Evolutionary conservation across 2,113 vertebrate species (phyloP), one percentile per base, ranked within the genome.

Genomic region (Grammomys dolichurus): DNA sequence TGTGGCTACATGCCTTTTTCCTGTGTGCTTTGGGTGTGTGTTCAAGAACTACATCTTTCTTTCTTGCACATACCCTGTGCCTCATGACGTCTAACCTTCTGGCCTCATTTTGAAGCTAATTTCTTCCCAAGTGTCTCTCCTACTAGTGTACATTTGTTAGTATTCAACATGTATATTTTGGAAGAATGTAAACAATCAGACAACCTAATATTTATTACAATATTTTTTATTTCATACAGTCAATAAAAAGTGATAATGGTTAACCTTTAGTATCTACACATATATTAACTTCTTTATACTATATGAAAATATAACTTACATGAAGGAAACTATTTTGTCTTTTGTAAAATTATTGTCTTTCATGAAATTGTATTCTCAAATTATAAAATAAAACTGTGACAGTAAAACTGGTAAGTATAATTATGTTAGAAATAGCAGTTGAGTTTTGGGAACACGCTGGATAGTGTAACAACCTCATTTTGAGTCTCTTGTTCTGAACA

Each of bases 1-100:
- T 13, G 12, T 43, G 31, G 3, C 0, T 10, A 43, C 28, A 6
- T 80, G 33, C 7, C 31, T 13, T 20, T 28, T 2, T 54, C 3
- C 9, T 63, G 6, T 63, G n/a, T 63, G 22, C 36, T 9, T 20
- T 56, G 31, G 26, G 33, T 56, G 10, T 2, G 33, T 78, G 28
- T 16, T 1, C 8, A 28, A 51, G 46, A 78, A 78, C 26, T 4
- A 22, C 20, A 17, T 9, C 16, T 51, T 43, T 46, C 26, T 43
- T 31, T 36, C 7, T 80, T 80, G 54, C 1, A 36, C 14, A 20
- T 16, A 56, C 31, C 36, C 51, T 22, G 19, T 56, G 7, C 4
- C 31, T n/a, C 54, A 58, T n/a, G 20, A 2, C 13, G 16, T 54
- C 33, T 56, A 4, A 36, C 33, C 22, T 12, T 56, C 78, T 58